A percentile compares a stretch with the other conserved stretches of the same genome.
Evolutionary conservation across 2,797 vertebrate genomes (phyloP).

Genomic region (Ataeniobius toweri): DNA sequence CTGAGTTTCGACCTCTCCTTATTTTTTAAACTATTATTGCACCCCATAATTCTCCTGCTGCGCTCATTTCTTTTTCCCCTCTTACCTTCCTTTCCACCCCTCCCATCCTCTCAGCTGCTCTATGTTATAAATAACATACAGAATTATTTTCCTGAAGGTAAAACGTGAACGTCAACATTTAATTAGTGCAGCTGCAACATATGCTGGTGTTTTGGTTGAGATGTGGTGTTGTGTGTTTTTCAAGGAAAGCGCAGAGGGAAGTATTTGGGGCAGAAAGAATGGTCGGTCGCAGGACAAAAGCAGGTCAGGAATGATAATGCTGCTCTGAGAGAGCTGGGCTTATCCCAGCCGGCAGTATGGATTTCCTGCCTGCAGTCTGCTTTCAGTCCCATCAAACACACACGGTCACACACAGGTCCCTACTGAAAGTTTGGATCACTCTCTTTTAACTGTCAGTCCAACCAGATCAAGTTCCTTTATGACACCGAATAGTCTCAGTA

Average conservation of each 20-base stretch:
- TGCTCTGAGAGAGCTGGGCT: constrained; percentile 70
- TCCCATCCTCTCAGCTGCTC: constrained; percentile 26
- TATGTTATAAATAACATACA: constrained; percentile 49
- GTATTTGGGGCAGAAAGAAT: constrained; percentile 69
- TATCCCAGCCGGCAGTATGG: constrained; percentile 69
- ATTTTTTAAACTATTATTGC: constrained; percentile 49
- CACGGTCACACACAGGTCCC: constrained; percentile 13
- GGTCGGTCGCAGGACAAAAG: constrained; percentile 72
- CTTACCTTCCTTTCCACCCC: constrained; percentile 26
- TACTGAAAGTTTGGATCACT: constrained; percentile 18
- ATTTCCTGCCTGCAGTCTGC: constrained; percentile 77
- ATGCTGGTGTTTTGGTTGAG: constrained; percentile 16
- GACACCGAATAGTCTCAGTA: not conserved
- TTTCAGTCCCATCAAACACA: constrained; percentile 55
- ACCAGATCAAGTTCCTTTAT: constrained; percentile 2
- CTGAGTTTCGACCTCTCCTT: constrained; percentile 50
- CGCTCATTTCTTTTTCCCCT: constrained; percentile 35
- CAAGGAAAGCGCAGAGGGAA: constrained; percentile 35
- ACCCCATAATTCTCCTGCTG: constrained; percentile 26
- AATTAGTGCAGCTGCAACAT: not conserved
- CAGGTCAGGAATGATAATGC: constrained; percentile 73
- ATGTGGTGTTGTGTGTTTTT: constrained; percentile 11
- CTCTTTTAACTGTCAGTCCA: not conserved
- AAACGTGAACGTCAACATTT: not conserved
- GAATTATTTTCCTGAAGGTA: constrained; percentile 3